phyloP scores from a whole-genome alignment of 2,113 vertebrate genomes.

The Colaptes auratus region DNA sequence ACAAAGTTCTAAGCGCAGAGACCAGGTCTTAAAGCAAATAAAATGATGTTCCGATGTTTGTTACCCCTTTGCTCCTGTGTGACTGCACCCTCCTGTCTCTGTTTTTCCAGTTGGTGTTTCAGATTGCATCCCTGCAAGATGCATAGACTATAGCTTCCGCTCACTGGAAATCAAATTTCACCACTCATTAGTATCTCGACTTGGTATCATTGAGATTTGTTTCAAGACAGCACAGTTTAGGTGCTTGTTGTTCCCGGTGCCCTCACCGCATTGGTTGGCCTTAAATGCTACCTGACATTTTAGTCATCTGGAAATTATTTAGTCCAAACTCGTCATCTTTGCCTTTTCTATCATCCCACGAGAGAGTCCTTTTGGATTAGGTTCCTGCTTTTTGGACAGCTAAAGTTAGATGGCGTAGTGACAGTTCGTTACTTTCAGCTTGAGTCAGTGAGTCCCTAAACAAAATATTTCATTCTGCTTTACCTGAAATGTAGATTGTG shows the following conservation, averaged over 20 bases:
- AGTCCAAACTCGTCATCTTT: not conserved
- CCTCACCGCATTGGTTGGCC: not conserved
- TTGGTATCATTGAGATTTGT: not conserved
- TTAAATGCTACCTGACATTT: not conserved
- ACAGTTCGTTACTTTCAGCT: too few relatives aligned
- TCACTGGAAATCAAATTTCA: not conserved
- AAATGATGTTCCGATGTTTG: not conserved
- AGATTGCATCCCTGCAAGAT: conserved; percentile 29
- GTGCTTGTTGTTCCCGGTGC: not conserved
- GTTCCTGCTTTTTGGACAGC: not conserved
- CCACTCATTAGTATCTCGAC: not conserved
- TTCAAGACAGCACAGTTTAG: not conserved
- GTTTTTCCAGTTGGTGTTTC: not conserved
- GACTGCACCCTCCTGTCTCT: not conserved
- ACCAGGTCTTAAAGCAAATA: conserved; percentile 27
- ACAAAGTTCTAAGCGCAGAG: conserved; percentile 25
- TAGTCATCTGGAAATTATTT: not conserved
- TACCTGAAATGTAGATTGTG: not conserved
- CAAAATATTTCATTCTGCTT: not conserved
- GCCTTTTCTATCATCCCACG: not conserved
- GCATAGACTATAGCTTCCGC: not conserved
- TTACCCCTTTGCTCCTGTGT: conserved; percentile 43
- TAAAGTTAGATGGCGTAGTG: not conserved
- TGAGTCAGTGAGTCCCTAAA: not conserved
- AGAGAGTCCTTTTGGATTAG: not conserved